These are phyloP conservation scores for Ochotona princeps DNA, from an alignment of 2,113 vertebrate genomes.

Conservation along the genomic window DNA sequence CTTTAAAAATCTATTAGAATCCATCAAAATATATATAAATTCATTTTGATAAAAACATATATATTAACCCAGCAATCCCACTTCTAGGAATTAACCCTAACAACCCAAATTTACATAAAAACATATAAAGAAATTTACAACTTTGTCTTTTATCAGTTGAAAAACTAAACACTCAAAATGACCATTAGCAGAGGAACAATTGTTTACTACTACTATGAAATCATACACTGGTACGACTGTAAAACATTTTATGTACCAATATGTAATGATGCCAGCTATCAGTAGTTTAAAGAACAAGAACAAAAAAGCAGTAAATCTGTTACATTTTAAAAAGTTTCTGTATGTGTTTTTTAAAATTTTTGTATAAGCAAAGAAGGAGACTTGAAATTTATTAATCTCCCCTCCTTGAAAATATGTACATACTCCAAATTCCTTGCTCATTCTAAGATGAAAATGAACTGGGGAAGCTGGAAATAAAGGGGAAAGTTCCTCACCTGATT, in stretches of 20 bases:
- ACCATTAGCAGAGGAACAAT: not conserved
- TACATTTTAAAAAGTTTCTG: not conserved
- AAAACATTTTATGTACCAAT: conserved; percentile 8
- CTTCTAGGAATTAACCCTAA: not conserved
- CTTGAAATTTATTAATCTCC: not conserved
- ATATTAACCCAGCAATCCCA: not conserved
- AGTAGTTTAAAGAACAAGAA: not conserved
- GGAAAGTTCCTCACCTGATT: not conserved
- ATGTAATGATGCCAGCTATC: conserved; percentile 12
- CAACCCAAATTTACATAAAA: not conserved
- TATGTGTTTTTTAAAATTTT: not conserved
- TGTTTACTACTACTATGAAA: not conserved
- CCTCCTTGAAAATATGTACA: not conserved
- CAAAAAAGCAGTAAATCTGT: not conserved
- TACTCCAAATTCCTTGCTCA: not conserved
- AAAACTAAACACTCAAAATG: conserved; percentile 35
- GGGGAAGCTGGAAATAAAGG: not conserved
- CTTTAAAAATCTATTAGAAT: conserved; percentile 10
- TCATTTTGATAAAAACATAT: no score
- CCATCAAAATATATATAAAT: not conserved
- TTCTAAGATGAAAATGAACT: not conserved
- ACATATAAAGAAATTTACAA: not conserved
- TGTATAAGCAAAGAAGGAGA: not conserved
- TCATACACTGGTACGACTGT: not conserved
- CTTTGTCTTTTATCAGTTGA: not conserved